Percentiles rank a stretch among this genome's conserved stretches.
These are phyloP conservation scores for Lomographa bimaculata DNA, from an alignment of 2,888 invertebrate species.

Conservation along the genomic window DNA sequence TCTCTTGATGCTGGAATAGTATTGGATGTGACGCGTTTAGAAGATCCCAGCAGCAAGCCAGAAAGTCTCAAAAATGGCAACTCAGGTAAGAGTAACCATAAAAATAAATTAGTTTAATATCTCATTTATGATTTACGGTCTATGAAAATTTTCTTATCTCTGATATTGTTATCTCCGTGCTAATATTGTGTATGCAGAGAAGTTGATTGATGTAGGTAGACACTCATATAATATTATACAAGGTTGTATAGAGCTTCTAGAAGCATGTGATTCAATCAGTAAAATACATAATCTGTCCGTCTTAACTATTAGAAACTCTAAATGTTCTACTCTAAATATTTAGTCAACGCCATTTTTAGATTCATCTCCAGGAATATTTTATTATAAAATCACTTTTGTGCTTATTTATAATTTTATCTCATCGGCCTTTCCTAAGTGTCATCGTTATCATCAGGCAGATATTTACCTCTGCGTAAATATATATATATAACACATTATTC, in stretches of 20 bases:
- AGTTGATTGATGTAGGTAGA: constrained; percentile 56
- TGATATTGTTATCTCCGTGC: constrained; percentile 38
- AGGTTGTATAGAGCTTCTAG: constrained; percentile 43
- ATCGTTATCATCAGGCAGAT: too few species aligned
- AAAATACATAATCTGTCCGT: too few species aligned
- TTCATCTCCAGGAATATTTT: too few species aligned
- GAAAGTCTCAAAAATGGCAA: constrained; percentile 56
- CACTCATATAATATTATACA: constrained; percentile 26
- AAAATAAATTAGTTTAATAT: constrained; percentile 1
- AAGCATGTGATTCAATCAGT: too few species aligned
- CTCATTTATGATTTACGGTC: constrained; percentile 2
- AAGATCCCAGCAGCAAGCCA: constrained; percentile 50
- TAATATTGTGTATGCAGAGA: constrained; percentile 46
- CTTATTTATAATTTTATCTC: too few species aligned
- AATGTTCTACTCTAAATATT: too few species aligned
- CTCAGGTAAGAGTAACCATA: constrained; percentile 54
- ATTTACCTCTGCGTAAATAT: too few species aligned
- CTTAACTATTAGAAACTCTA: too few species aligned
- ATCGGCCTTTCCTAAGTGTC: too few species aligned
- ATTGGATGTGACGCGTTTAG: constrained; percentile 67
- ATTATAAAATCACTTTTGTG: too few species aligned
- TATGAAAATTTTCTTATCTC: constrained; percentile 14
- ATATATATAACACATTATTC: too few species aligned
- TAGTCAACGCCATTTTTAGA: too few species aligned
- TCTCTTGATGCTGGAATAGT: constrained; percentile 72